Conservation (phyloP, 2,113 vertebrate genomes). For the Lipophrys pholis region DNA sequence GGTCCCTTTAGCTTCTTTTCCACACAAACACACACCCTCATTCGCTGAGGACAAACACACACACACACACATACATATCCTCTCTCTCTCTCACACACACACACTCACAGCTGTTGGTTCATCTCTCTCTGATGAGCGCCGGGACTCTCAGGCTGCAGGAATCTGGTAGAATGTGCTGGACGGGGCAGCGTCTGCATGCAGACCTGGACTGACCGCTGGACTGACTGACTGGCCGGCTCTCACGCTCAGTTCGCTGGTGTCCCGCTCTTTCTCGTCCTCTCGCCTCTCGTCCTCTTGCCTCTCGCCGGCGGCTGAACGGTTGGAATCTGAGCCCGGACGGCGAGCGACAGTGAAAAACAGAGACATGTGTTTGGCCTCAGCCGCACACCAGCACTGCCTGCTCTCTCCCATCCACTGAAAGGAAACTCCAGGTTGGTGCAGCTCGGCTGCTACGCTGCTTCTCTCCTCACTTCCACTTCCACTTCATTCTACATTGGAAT, state of each 20-base stretch:
- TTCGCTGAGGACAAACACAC: slow-evolving; percentile 43
- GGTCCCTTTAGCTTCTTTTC: slow-evolving; percentile 80
- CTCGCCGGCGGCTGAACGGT: slow-evolving; percentile 41
- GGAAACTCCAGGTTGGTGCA: slow-evolving; percentile 70
- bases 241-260: slow-evolving; percentile 2
- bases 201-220: slow-evolving; percentile 43
- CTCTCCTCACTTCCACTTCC: neutral
- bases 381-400: slow-evolving; percentile 49
- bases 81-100: slow-evolving; percentile 51
- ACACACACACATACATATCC: slow-evolving; percentile 33
- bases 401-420: slow-evolving; percentile 68
- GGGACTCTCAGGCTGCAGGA: slow-evolving; percentile 32
- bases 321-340: slow-evolving; percentile 43
- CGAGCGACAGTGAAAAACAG: slow-evolving; percentile 35
- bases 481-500: neutral
- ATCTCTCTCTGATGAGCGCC: slow-evolving; percentile 44
- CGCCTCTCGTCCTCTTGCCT: slow-evolving; percentile 17
- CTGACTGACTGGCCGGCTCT: slow-evolving; percentile 30
- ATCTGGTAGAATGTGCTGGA: slow-evolving; percentile 33
- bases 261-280: slow-evolving; percentile 11
- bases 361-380: slow-evolving; percentile 73
- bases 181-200: slow-evolving; percentile 39
- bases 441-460: slow-evolving; percentile 26
- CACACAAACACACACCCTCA: slow-evolving; percentile 70
- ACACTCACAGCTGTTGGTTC: slow-evolving; percentile 74